Base-by-base conservation (phyloP, 2,113 vertebrate genomes). In the Petroica traversi region DNA sequence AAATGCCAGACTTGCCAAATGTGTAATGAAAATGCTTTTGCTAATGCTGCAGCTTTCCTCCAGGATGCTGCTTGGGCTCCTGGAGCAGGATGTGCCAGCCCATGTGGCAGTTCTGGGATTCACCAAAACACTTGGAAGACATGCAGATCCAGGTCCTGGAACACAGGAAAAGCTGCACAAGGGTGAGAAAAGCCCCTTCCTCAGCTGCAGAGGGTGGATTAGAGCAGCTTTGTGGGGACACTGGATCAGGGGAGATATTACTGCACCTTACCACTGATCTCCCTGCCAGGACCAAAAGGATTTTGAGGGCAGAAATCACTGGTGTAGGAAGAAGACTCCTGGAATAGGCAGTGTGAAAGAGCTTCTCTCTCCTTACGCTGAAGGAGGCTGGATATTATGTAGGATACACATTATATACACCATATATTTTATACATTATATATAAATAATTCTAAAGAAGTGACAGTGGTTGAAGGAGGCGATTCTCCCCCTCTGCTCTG, bases 311-410 rank as follows among this genome's bases (percentile, higher is more conserved):
- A 45, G 46, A 62, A 66, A 26, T 43, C 0, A 0, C 26, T 46
- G 64, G 23, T 10, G 33, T 23, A 9, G 4, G n/a, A 78, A 76
- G 62, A 55, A 2, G 13, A 5, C 5, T 41, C 58, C 62, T 80
- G 67, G 34, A 22, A 23, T 6, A 15, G 16, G 15, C 63, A 19
- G 51, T 9, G 33, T 25, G 79, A 38, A 76, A 76, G 20, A 59
- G 6, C 15, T 79, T 43, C 76, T 67, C 29, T 41, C 0, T 0
- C 8, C 4, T 31, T 43, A 1, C 0, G 1, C 41, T 54, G 62
- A 19, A 63, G 40, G 23, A 79, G 52, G 36, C 29, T 52, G 46
- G 34, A 2, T 19, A 3, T 23, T 1, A 2, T 24, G 24, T 2
- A 14, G 36, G 41, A 33, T 10, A 8, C 24, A 13, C 6, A 1